Evolutionary conservation across 1,140 invertebrate species (phyloP), one percentile per base, ranked within the genome.

Genomic region (Brachionus rubens): DNA sequence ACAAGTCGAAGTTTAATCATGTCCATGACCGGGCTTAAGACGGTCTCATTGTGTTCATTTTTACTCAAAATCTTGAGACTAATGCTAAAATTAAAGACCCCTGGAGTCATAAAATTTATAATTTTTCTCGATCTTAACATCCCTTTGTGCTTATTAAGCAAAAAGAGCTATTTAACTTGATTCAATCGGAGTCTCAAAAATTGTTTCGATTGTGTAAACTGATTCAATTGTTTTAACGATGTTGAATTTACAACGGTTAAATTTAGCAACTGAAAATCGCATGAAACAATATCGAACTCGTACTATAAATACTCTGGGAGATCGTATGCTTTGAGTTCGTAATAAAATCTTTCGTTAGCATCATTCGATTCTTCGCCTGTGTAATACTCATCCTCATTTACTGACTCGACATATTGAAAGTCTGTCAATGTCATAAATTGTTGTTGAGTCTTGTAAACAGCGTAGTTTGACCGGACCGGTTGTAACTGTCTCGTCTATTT

Each of bases 331-430:
- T 54, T 48, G 4, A 72, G 14, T 28, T 72, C 68, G 19, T 50
- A 72, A 24, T 72, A 72, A 26, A 72, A 72, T 16, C 50, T 72
- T 54, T 72, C 68, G 14, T 48, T 50, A 10, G 68, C 28, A 16
- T 72, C 68, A 30, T 50, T 59, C n/a, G 36, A 30, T 33, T 36
- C 68, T 36, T 72, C 68, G 19, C 50, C 28, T 7, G 30, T 72
- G 46, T 72, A 72, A 72, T 72, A 72, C 12, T 72, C 46, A 28
- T 72, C 24, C 19, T 72, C 46, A 36, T 50, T 72, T 5, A 50
- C 12, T 12, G 41, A 43, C 2, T 65, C 59, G 36, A 59, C 9
- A 33, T 59, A 59, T 24, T 65, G 10, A 28, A 43, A 41, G 40
- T 65, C 59, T 12, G 2, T 41, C 43, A n/a, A 9, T 10, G 33